Evolutionary conservation across 2,888 invertebrate species (phyloP).

Genomic region (Sphaeridia pumilis): DNA sequence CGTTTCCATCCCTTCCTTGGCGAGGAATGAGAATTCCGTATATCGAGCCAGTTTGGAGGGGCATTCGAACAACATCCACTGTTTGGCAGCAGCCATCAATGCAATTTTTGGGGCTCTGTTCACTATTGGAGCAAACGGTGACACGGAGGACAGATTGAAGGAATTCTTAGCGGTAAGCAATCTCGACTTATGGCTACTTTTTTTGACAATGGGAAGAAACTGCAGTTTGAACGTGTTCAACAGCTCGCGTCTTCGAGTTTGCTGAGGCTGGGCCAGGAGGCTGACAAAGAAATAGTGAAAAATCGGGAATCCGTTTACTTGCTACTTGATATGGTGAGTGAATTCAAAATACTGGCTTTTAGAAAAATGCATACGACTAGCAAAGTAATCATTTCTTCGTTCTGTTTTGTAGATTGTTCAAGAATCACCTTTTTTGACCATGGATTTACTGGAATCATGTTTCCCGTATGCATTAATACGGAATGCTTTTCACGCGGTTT

Average conservation of each 20-base stretch:
- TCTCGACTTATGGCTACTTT: not conserved
- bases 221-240: no score
- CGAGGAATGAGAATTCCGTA: slow-evolving; percentile 77
- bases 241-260: slow-evolving; percentile 87
- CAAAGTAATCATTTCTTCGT: not conserved
- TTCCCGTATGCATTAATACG: slow-evolving; percentile 96
- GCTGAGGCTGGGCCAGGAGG: slow-evolving; percentile 85
- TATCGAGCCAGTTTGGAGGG: slow-evolving; percentile 78
- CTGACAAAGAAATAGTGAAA: slow-evolving; percentile 82
- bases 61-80: slow-evolving; percentile 98
- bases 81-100: slow-evolving; percentile 91
- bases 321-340: slow-evolving; percentile 61
- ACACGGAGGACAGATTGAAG: slow-evolving; percentile 95
- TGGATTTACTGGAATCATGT: slow-evolving; percentile 97
- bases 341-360: slow-evolving; percentile 3
- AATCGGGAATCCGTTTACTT: slow-evolving; percentile 96
- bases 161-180: slow-evolving; percentile 61
- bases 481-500: slow-evolving; percentile 94
- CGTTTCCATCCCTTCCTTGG: slow-evolving; percentile 89
- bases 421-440: slow-evolving; percentile 94
- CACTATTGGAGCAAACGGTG: slow-evolving; percentile 87
- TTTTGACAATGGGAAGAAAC: no score
- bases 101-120: slow-evolving; percentile 94
- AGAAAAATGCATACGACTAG: not conserved
- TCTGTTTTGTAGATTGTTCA: slow-evolving; percentile 65